These are phyloP conservation scores for Pelvicachromis taeniatus DNA, from an alignment of 2,113 vertebrate genomes.

Conservation along the genomic window DNA sequence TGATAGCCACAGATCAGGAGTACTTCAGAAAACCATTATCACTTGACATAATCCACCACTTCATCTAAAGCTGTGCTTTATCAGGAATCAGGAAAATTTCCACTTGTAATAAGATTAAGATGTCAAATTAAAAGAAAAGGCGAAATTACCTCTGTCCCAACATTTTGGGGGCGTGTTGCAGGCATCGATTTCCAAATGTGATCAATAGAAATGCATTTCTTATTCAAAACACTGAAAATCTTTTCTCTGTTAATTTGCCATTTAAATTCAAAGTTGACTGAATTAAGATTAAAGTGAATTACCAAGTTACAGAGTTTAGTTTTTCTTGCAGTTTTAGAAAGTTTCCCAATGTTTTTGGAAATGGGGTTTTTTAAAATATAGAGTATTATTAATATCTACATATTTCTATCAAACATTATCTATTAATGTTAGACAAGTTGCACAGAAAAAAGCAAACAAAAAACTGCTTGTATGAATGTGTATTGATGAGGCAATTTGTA, in stretches of 20 bases:
- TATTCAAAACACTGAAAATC: background rate
- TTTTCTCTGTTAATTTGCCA: background rate
- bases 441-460: no score
- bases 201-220: background rate
- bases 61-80: no score
- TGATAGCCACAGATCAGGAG: background rate
- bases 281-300: accelerated
- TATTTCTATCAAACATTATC: no score
- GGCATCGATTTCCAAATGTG: background rate
- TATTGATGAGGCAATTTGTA: no score
- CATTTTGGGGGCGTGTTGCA: background rate
- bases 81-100: background rate
- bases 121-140: background rate
- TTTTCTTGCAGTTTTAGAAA: background rate
- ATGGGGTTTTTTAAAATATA: background rate
- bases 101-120: background rate
- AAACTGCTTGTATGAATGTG: no score
- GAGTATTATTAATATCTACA: accelerated
- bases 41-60: no score
- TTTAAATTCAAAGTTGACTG: no score
- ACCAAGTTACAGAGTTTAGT: background rate
- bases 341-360: accelerated
- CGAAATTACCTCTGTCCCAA: accelerated
- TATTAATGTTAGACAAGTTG: no score
- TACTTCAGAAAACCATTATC: no score